Evolutionary conservation across 2,797 vertebrate species (phyloP).

Genomic region (Darevskia mixta): DNA sequence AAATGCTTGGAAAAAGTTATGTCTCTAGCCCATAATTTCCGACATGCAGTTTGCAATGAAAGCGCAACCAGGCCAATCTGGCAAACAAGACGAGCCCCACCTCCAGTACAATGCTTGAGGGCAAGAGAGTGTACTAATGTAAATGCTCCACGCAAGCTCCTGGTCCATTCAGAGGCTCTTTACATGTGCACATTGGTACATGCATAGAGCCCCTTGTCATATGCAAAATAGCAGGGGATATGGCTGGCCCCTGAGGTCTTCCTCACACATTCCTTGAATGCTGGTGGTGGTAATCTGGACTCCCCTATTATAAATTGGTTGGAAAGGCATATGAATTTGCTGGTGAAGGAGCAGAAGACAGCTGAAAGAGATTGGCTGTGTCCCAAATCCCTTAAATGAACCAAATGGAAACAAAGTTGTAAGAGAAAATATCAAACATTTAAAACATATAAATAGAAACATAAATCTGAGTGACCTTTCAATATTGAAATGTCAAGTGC

Average conservation of each 20-base stretch:
- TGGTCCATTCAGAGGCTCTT: neutral
- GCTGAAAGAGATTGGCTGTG: rapidly evolving
- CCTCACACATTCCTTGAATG: neutral
- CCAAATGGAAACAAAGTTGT: constrained; percentile 15
- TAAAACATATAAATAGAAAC: constrained; percentile 5
- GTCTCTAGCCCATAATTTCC: neutral
- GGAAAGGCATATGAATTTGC: neutral
- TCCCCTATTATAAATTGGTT: rapidly evolving
- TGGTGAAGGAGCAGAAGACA: neutral
- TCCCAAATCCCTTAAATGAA: constrained; percentile 11
- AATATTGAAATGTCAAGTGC: constrained; percentile 1
- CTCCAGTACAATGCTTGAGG: neutral
- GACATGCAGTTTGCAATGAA: neutral
- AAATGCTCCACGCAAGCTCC: neutral
- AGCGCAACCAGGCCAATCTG: neutral
- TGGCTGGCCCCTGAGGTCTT: neutral
- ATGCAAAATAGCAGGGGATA: neutral
- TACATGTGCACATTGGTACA: neutral
- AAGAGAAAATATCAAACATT: constrained; percentile 31
- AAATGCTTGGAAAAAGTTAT: neutral
- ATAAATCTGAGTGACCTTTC: neutral
- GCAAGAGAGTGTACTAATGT: neutral
- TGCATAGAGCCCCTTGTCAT: neutral
- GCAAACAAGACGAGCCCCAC: too few species aligned
- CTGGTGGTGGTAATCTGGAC: neutral